Evolutionary conservation across 1,140 invertebrate genomes (phyloP), one percentile per base, ranked within the genome.

Genomic region (Anadara kagoshimensis): DNA sequence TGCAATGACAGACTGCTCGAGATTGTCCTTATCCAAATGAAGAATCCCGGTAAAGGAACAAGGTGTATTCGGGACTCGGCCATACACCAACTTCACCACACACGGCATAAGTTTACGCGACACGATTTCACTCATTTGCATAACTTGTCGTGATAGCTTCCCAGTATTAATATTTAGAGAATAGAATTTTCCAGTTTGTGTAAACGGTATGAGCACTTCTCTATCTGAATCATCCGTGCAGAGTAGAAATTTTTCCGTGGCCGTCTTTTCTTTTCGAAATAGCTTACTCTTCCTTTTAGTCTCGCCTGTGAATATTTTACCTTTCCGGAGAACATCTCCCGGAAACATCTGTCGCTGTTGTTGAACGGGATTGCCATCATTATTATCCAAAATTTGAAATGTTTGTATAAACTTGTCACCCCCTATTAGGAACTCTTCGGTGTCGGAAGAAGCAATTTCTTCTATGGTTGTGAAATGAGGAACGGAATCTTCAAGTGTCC

Each of bases 151-250:
- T 53, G 61, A 68, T 45, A 69, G 51, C 12, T 58, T 58, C 8
- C 58, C 61, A 8, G 54, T 56, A 4, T 65, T 61, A 14, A 73
- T 62, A 5, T 78, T 71, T 24, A 83, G 26, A 12, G 77, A 47
- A 61, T 81, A 83, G 67, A 84, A 84, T n/a, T 64, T 16, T 22
- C 83, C 83, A 36, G 72, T 59, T 45, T 78, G 74, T 11, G 69
- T 64, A 56, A 79, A 73, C 14, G 78, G 75, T 56, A 84, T 61
- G 41, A 81, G 65, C 3, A 84, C 41, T 65, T 84, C 83, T 45
- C 83, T 53, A 44, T 83, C 83, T 8, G 73, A 62, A 14, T 83
- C 76, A 62, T 84, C 83, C 2, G 73, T 80, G 58, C 83, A 83
- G 62, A 77, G 57, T 5, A 84, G 57, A 45, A 77, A 84, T 26